These are phyloP conservation scores for Malacosoma neustria DNA, from an alignment of 2,888 invertebrate species.

Conservation along the genomic window DNA sequence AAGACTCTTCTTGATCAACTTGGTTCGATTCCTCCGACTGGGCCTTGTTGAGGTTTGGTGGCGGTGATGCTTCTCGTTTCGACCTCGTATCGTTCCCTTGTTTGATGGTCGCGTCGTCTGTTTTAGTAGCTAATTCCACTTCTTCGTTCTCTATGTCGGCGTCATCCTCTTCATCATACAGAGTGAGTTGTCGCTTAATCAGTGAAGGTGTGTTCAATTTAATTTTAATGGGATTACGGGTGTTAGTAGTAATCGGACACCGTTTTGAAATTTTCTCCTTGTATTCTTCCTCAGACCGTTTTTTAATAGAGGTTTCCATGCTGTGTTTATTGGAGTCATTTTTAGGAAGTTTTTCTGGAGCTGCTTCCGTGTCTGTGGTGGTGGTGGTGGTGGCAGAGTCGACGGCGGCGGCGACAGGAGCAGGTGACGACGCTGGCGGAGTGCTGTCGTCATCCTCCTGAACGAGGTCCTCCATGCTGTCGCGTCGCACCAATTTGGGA, in stretches of 20 bases:
- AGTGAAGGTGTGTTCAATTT: slow-evolving; percentile 60
- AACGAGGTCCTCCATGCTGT: slow-evolving; percentile 31
- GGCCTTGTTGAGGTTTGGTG: not conserved
- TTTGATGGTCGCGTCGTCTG: not conserved
- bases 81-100: not conserved
- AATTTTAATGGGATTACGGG: slow-evolving; percentile 58
- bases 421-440: not conserved
- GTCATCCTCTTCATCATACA: slow-evolving; percentile 71
- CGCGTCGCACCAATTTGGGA: slow-evolving; percentile 11
- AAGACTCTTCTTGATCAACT: not conserved
- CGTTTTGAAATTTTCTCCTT: slow-evolving; percentile 52
- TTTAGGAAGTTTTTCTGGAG: slow-evolving; percentile 1
- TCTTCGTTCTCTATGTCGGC: slow-evolving; percentile 4
- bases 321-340: slow-evolving; percentile 1
- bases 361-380: slow-evolving; percentile 1
- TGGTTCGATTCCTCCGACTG: not conserved
- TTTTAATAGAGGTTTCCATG: slow-evolving; percentile 14
- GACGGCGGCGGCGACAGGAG: slow-evolving; percentile 6
- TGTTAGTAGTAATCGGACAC: slow-evolving; percentile 49
- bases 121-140: not conserved
- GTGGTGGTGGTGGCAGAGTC: slow-evolving; percentile 7
- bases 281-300: slow-evolving; percentile 38
- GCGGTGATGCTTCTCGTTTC: not conserved
- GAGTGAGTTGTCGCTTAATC: slow-evolving; percentile 63
- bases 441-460: slow-evolving; percentile 33